Conservation (phyloP, 2,797 vertebrate genomes). For the Pangasius krempfi region DNA sequence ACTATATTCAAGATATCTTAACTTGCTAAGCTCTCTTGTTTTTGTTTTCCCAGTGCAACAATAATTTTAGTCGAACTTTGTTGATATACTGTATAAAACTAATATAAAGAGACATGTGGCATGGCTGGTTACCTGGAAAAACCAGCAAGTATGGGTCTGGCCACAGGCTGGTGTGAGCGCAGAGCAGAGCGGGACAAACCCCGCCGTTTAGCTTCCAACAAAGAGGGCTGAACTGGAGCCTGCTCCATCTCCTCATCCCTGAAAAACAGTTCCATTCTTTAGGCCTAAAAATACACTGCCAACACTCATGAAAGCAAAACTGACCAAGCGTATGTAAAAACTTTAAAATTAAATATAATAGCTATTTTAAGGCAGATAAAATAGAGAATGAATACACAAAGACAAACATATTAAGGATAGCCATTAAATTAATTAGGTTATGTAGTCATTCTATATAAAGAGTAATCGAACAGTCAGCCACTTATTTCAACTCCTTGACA, state of each 20-base stretch:
- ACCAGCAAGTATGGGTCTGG: constrained; percentile 85
- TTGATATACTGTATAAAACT: background rate
- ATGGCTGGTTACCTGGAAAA: constrained; percentile 80
- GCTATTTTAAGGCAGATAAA: background rate
- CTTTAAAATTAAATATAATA: background rate
- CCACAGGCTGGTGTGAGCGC: constrained; percentile 94
- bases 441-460: background rate
- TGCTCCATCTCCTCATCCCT: constrained; percentile 72
- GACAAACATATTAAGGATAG: background rate
- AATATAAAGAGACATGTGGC: background rate
- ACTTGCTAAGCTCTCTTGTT: no score
- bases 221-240: constrained; percentile 74
- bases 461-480: background rate
- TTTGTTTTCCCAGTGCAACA: background rate
- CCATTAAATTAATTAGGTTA: background rate
- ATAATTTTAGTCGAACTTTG: background rate
- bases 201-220: constrained; percentile 86
- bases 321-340: background rate
- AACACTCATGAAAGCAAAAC: constrained; percentile 54
- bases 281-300: constrained; percentile 55
- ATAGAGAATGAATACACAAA: background rate
- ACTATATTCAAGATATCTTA: background rate
- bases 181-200: constrained; percentile 90
- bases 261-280: background rate
- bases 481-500: background rate